Evolutionary conservation across 92 coral and sea anemone species (phyloP), one percentile per base, ranked within the genome.

Genomic region (Nematostella vectensis): DNA sequence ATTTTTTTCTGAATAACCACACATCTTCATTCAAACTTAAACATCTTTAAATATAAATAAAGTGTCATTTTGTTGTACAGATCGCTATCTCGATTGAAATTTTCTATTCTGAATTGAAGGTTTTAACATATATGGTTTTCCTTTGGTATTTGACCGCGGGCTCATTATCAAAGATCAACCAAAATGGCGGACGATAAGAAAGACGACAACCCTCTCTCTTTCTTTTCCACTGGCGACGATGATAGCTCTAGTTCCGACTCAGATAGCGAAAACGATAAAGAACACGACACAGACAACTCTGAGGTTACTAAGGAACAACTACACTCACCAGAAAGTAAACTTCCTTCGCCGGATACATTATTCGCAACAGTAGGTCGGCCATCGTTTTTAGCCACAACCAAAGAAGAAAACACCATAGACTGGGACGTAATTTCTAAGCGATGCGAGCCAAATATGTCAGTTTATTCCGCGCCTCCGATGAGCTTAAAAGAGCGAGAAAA

Each of bases 331-430:
- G 50, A 49, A 20, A 62, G 77, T 11, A 85, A 89, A 61, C 86
- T 91, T 4, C 98, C 98, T 4, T 91, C 98, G 6, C 98, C 98
- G 0, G 70, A 73, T 11, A 91, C 98, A 15, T 67, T 91, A 25
- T 91, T 91, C 47, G 96, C 98, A 0, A 91, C 96, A 0, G 96
- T 91, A 8, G 88, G 96, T 15, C 68, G 82, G 42, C 98, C 98
- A 3, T 74, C 88, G 31, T 91, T 91, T 67, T 63, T 91, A 50
- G 72, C 69, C 18, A 77, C n/a, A n/a, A n/a, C 67, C 20, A 76
- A 75, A 49, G 96, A 91, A 40, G 91, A 78, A 2, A 50, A 57
- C 17, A 3, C 51, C 12, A 76, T 91, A 12, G 98, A 91, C 27
- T 91, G 98, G 98, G 67, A 81, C 40, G 64, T 82, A 11, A 72